Evolutionary conservation across 2,797 vertebrate genomes (phyloP), one percentile per base, ranked within the genome.

Genomic region (Staurois parvus): DNA sequence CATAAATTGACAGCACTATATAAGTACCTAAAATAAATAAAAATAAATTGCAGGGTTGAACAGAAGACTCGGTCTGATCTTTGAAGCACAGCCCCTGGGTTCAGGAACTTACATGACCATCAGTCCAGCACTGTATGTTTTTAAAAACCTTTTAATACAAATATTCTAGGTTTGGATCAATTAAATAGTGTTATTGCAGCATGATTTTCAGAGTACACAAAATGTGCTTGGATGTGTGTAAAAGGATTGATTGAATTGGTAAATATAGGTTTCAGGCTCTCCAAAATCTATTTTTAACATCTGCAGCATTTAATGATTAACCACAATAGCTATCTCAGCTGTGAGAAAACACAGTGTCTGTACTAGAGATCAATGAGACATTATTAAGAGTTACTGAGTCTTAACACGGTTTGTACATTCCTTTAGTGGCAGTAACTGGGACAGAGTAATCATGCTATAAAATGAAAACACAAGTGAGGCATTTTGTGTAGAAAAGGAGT

Each of bases 291-390:
- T 88, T 89, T 89, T 88, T 92, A 91, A 94, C 91, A 93, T 93
- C 94, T 93, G 92, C 77, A 89, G 89, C 89, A 92, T 80, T 73
- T 90, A 89, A 90, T 92, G 92, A 93, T 91, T 93, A 92, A 94
- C 91, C 91, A 92, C 92, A 94, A 92, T 93, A 94, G 93, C 93
- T 95, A 94, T 90, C 89, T 89, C 89, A 90, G 91, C 66, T 86
- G 74, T 67, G 68, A 86, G 34, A 83, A 85, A 42, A 24, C 67
- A 24, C 67, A 72, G 32, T 48, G 70, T 64, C 40, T 86, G 64
- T 79, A 77, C 76, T 48, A 76, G 72, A 66, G 37, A 82, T 83
- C 73, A 86, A 73, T 83, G 28, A 72, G 68, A 76, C 73, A 81
- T 82, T 77, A 86, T 72, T 79, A 74, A 40, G 69, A 76, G 64